Conservation (phyloP, 2,888 invertebrate genomes). For the Neocrepidodera transversa region DNA sequence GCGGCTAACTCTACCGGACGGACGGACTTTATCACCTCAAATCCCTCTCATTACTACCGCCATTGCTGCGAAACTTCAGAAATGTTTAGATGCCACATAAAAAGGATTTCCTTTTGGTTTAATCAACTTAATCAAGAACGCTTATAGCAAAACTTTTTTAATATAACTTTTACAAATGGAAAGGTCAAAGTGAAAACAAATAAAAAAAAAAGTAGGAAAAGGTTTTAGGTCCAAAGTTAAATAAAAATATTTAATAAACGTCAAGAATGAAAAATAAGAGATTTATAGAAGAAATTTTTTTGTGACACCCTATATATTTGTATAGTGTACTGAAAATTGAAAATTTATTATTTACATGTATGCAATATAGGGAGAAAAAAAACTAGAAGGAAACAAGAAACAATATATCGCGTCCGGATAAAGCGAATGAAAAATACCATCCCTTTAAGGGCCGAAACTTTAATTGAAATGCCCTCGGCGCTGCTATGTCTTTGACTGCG, state of each 20-base stretch:
- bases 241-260: neutral
- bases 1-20: neutral
- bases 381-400: slow-evolving; percentile 36
- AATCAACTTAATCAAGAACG: slow-evolving; percentile 39
- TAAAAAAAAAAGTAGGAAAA: neutral
- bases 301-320: too few relatives aligned
- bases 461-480: slow-evolving; percentile 55
- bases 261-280: too few relatives aligned
- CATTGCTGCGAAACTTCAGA: slow-evolving; percentile 23
- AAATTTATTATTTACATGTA: slow-evolving; percentile 39
- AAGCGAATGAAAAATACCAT: slow-evolving; percentile 50
- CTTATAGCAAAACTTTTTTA: slow-evolving; percentile 34
- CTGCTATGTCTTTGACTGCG: slow-evolving; percentile 51
- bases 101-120: slow-evolving; percentile 37
- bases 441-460: slow-evolving; percentile 49
- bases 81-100: slow-evolving; percentile 30
- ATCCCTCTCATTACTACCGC: neutral
- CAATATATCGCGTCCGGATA: slow-evolving; percentile 37
- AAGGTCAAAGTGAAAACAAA: slow-evolving; percentile 1
- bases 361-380: neutral
- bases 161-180: slow-evolving; percentile 25
- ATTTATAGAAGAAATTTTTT: too few relatives aligned
- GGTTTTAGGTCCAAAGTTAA: neutral
- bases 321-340: slow-evolving; percentile 25
- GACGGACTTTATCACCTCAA: slow-evolving; percentile 1